Base-by-base conservation (phyloP, 2,888 invertebrate species). In the Volucella zonaria region DNA sequence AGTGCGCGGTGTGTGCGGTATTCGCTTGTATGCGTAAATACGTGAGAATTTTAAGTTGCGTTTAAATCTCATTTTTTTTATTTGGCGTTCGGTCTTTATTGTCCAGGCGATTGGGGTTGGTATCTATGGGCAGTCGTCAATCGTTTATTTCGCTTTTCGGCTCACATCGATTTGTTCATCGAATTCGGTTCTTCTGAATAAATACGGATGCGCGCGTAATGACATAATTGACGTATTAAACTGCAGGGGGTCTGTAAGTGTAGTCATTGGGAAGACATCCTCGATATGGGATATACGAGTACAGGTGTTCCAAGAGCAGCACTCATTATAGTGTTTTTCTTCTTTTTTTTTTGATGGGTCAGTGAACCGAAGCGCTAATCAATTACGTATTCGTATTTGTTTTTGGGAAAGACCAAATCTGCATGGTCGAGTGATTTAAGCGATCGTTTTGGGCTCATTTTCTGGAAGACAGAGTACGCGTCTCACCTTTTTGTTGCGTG, bases 211-310 rank as follows among this genome's bases (percentile, higher is more conserved):
- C 59, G 45, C 52, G 68, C 45, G 43, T 73, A 73, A 73, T 67
- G 73, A 67, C 52, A 67, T 79, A 79, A 79, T 79, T 79, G 71
- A 79, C 73, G 66, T 73, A 79, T 73, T 79, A 52, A 73, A 54
- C 79, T 62, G 49, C 56, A 56, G 64, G 49, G 12, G 70, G 49
- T 43, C 42, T 38, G 38, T 8, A 71, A 31, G 51, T 51, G 42
- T 42, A 49, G 56, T 40, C 3, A 31, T 8, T 14, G 23, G 8
- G 40, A 23, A 40, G 66, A 45, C 62, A 54, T 52, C 59, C 59
- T 52, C 31, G 15, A n/a, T 15, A 40, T 54, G 54, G n/a, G 47
- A 14, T 14, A 8, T 49, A 76, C n/a, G n/a, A n/a, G n/a, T n/a
- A n/a, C 76, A 76, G 76, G 78, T 71, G 71, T 40, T 58, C 31